Evolutionary conservation across 2,888 invertebrate genomes (phyloP).

Genomic region (Baronia brevicornis): DNA sequence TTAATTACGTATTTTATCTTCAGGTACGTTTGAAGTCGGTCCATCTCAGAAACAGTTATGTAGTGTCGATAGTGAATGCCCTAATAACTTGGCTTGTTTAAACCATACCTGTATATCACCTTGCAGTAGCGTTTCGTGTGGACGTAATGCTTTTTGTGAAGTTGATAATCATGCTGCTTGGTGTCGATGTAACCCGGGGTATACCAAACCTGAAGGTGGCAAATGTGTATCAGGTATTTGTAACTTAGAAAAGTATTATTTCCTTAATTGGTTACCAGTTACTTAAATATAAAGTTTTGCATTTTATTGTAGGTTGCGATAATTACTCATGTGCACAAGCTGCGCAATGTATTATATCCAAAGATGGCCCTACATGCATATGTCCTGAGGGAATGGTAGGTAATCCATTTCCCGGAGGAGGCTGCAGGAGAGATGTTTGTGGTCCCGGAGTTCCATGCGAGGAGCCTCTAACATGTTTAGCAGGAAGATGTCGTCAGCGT

Average conservation of each 20-base stretch:
- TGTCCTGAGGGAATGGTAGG: conserved; percentile 91
- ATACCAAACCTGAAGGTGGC: conserved; percentile 84
- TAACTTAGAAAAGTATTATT: no score
- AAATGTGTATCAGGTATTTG: conserved; percentile 91
- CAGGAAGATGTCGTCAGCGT: conserved; percentile 90
- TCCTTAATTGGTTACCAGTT: no score
- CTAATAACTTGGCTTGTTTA: conserved; percentile 85
- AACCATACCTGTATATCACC: conserved; percentile 88
- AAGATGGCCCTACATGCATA: conserved; percentile 90
- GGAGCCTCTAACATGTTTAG: conserved; percentile 87
- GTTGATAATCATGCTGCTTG: conserved; percentile 91
- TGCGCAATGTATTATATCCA: conserved; percentile 90
- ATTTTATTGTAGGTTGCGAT: conserved; percentile 84
- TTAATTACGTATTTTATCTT: conserved; percentile 16
- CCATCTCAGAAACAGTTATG: conserved; percentile 81
- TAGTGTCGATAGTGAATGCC: conserved; percentile 83
- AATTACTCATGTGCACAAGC: conserved; percentile 86
- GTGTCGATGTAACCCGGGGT: conserved; percentile 91
- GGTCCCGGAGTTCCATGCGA: conserved; percentile 85
- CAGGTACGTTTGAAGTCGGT: conserved; percentile 50
- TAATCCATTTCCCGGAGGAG: conserved; percentile 94
- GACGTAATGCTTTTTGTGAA: conserved; percentile 90
- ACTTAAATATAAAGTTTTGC: no score
- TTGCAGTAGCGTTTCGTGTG: conserved; percentile 85
- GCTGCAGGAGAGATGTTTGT: conserved; percentile 88